A percentile compares a stretch with the other conserved stretches of the same genome.
Evolutionary conservation across 1,140 invertebrate species (phyloP).

Genomic region (Aphaenogaster floridana): DNA sequence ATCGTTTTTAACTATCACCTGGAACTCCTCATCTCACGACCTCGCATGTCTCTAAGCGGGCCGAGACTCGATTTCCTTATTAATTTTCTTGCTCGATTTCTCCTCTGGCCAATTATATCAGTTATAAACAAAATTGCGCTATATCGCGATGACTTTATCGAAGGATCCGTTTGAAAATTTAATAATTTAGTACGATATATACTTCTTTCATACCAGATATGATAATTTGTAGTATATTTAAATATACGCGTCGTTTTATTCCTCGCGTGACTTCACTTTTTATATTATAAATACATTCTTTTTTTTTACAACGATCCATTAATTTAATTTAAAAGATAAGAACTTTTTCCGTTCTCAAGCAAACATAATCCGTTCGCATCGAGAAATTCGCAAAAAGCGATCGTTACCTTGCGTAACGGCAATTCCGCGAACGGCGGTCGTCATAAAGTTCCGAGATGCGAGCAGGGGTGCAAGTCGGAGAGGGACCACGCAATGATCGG

Average conservation of each 20-base stretch:
- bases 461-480: background rate
- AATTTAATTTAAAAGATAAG: slow-evolving; percentile 1
- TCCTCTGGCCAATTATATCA: slow-evolving; percentile 18
- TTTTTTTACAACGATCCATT: background rate
- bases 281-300: background rate
- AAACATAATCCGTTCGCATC: slow-evolving; percentile 9
- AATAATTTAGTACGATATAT: background rate
- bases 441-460: slow-evolving; percentile 51
- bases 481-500: slow-evolving; percentile 39
- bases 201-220: background rate
- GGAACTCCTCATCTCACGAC: slow-evolving; percentile 19
- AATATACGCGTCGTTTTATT: background rate
- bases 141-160: slow-evolving; percentile 1
- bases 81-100: slow-evolving; percentile 9
- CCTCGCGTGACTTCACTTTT: background rate
- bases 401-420: slow-evolving; percentile 36
- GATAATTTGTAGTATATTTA: background rate
- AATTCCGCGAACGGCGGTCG: slow-evolving; percentile 46
- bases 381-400: slow-evolving; percentile 18
- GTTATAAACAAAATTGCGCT: background rate
- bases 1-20: slow-evolving; percentile 20
- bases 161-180: background rate
- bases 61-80: background rate
- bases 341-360: background rate
- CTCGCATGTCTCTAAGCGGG: slow-evolving; percentile 4